Conservation (phyloP, 2,113 vertebrate genomes). For the Todiramphus saurophagus region DNA sequence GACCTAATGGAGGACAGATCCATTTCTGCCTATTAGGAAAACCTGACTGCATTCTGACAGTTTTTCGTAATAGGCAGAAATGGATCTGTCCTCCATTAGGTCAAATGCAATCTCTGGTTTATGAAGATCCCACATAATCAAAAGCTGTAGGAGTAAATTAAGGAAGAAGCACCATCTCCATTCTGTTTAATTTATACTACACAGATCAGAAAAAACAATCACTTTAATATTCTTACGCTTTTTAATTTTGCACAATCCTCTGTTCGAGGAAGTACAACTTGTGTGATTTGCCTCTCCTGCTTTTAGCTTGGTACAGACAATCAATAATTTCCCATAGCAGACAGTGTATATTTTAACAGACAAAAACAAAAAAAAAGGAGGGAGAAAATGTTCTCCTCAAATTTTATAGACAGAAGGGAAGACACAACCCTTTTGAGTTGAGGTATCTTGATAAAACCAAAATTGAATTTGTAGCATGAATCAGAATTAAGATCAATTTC, state of each 20-base stretch:
- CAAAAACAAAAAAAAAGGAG: neutral
- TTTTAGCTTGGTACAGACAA: neutral
- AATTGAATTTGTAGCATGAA: neutral
- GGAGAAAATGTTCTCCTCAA: neutral
- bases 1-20: neutral
- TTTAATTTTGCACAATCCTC: neutral
- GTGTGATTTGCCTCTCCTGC: neutral
- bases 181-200: neutral
- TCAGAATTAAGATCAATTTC: neutral
- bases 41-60: neutral
- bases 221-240: neutral
- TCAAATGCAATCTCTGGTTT: neutral
- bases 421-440: neutral
- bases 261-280: neutral
- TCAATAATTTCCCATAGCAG: neutral
- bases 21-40: neutral
- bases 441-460: neutral
- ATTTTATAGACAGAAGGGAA: neutral
- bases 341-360: neutral
- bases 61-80: neutral
- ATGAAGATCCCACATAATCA: neutral
- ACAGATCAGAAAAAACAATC: rapidly evolving
- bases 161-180: neutral
- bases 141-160: neutral
- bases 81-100: neutral